Conservation (phyloP, 2,113 vertebrate genomes). For the Megalops atlanticus region DNA sequence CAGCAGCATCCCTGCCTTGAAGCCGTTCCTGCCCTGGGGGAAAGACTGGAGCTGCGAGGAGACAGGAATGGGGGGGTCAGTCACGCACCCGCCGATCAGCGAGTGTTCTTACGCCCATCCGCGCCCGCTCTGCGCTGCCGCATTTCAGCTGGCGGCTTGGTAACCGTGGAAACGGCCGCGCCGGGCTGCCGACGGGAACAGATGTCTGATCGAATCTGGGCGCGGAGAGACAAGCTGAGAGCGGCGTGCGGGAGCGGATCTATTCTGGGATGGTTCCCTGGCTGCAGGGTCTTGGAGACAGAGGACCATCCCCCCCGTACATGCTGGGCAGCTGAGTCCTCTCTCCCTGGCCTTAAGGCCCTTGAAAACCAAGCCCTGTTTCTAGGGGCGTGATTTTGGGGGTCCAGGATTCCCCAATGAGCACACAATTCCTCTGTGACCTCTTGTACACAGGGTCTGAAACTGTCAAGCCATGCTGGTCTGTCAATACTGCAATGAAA, state of each 20-base stretch:
- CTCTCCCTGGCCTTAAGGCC: no score
- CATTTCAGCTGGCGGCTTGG: conserved; percentile 6
- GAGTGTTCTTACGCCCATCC: not conserved
- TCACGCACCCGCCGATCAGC: not conserved
- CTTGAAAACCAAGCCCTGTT: no score
- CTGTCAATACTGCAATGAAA: no score
- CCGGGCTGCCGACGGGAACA: conserved; percentile 39
- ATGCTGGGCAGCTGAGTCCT: no score
- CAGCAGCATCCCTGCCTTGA: conserved; percentile 72
- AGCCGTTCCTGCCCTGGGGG: conserved; percentile 56
- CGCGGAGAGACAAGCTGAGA: conserved; percentile 16
- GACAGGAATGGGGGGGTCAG: not conserved
- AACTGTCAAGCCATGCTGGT: no score
- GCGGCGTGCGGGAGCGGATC: conserved; percentile 10
- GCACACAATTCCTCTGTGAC: no score
- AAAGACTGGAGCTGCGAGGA: conserved; percentile 60
- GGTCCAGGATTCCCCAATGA: no score
- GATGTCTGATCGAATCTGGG: conserved; percentile 46
- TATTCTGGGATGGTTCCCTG: conserved; percentile 1
- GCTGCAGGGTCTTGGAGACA: conserved; percentile 13
- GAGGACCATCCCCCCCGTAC: not conserved
- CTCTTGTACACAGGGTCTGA: no score
- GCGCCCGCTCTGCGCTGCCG: not conserved
- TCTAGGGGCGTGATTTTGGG: no score
- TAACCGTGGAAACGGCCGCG: conserved; percentile 47